Evolutionary conservation across 2,888 invertebrate genomes (phyloP), one percentile per base, ranked within the genome.

Genomic region (Apotomis turbidana): DNA sequence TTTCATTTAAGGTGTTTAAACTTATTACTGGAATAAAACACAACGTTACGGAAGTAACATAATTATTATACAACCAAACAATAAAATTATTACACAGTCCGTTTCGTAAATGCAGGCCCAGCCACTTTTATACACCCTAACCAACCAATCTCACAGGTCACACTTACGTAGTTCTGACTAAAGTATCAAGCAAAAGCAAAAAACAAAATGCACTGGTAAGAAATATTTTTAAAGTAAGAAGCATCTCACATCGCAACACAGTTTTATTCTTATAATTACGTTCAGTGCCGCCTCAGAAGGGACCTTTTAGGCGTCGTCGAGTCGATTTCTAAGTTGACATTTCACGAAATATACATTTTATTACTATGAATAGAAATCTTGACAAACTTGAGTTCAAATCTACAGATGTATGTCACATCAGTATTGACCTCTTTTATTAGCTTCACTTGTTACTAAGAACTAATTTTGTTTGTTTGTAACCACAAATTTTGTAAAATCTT

Each of bases 1-100:
- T 27, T 27, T 27, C 27, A 27, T 27, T 27, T 27, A 27, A 27
- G 27, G 1, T 44, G 5, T 44, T 44, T 6, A 44, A 44, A 61
- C 5, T 46, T 52, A 49, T 5, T 27, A 5, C 9, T 10, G 79
- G 2, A 83, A 80, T 78, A 78, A 83, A 81, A 83, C 71, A 73
- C 78, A 74, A 62, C 59, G 58, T 77, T 81, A 79, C 80, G 80
- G 82, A 88, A 89, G 86, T 87, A 90, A 89, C 85, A 83, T 87
- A 83, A 83, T 86, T 90, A 87, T 89, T 88, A 86, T 88, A 89
- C 85, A 90, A 90, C 87, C 89, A 90, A 89, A 89, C 80, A 79
- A 72, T 72, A 68, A 85, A 84, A 81, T 41, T 87, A 81, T 83
- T 87, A 88, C 86, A 88, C 80, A 84, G 79, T 84, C 81, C 78